A percentile compares a stretch with the other conserved stretches of the same genome.
Evolutionary conservation across 1,140 invertebrate genomes (phyloP).

Genomic region (Zaprionus taronus): DNA sequence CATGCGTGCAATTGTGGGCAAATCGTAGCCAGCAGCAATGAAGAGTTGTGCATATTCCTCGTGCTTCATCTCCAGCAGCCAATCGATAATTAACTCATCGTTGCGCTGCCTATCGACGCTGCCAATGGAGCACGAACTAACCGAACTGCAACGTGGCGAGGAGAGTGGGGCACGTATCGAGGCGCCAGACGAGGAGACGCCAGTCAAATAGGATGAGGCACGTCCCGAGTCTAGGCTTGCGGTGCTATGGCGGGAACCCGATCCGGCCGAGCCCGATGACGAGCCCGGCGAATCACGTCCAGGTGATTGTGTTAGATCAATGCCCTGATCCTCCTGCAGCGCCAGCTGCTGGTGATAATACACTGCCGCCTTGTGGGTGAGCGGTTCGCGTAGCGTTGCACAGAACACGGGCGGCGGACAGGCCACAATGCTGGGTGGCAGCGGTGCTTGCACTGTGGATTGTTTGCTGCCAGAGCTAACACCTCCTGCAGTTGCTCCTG

Average conservation of each 20-base stretch:
- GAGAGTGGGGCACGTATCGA: constrained; percentile 80
- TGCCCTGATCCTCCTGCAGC: constrained; percentile 89
- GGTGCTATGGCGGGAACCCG: constrained; percentile 93
- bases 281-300: constrained; percentile 95
- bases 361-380: constrained; percentile 89
- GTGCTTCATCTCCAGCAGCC: constrained; percentile 97
- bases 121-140: constrained; percentile 91
- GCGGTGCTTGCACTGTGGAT: constrained; percentile 44
- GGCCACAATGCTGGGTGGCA: constrained; percentile 68
- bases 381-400: constrained; percentile 85
- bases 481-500: constrained; percentile 19
- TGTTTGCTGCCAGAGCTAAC: constrained; percentile 51
- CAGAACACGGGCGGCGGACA: constrained; percentile 75
- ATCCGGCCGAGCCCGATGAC: constrained; percentile 91
- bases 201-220: constrained; percentile 88
- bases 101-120: constrained; percentile 86
- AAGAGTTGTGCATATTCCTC: constrained; percentile 98
- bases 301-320: constrained; percentile 92
- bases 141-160: constrained; percentile 87
- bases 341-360: constrained; percentile 91
- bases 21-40: constrained; percentile 97
- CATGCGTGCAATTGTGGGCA: constrained; percentile 98
- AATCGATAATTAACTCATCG: constrained; percentile 97
- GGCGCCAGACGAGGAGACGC: constrained; percentile 84
- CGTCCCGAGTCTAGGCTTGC: constrained; percentile 96